These are phyloP conservation scores for Chroicocephalus ridibundus DNA, from an alignment of 2,113 vertebrate species.

Conservation along the genomic window DNA sequence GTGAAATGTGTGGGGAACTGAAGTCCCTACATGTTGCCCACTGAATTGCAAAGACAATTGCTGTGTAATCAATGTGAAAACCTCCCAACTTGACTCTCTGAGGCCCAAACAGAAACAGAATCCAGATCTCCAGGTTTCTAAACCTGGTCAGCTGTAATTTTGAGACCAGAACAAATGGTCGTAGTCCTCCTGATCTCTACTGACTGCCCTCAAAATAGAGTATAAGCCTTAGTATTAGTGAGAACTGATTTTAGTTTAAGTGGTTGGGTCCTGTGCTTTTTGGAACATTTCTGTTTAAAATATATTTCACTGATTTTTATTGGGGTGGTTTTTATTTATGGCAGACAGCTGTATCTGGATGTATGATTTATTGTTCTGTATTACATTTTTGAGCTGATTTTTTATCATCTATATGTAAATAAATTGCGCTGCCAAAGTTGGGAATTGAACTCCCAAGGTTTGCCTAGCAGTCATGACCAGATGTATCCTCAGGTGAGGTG, in stretches of 20 bases:
- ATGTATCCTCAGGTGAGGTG: not conserved
- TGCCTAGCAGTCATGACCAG: not conserved
- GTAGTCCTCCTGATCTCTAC: not conserved
- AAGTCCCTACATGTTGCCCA: not conserved
- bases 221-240: not conserved
- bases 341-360: not conserved
- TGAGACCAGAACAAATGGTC: not conserved
- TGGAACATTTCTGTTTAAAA: not conserved
- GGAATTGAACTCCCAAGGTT: not conserved
- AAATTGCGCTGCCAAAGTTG: not conserved
- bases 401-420: constrained; percentile 14
- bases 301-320: not conserved
- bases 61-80: not conserved
- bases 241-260: not conserved
- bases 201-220: not conserved
- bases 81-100: not conserved
- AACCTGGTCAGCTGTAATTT: not conserved
- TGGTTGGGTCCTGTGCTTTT: not conserved
- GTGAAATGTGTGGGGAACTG: not conserved
- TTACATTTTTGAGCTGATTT: constrained; percentile 18
- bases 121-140: not conserved
- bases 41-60: not conserved
- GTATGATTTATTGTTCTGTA: not conserved
- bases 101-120: not conserved
- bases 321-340: not conserved